Evolutionary conservation across 2,888 invertebrate species (phyloP), one percentile per base, ranked within the genome.

Genomic region (Drosophila imparisetae): DNA sequence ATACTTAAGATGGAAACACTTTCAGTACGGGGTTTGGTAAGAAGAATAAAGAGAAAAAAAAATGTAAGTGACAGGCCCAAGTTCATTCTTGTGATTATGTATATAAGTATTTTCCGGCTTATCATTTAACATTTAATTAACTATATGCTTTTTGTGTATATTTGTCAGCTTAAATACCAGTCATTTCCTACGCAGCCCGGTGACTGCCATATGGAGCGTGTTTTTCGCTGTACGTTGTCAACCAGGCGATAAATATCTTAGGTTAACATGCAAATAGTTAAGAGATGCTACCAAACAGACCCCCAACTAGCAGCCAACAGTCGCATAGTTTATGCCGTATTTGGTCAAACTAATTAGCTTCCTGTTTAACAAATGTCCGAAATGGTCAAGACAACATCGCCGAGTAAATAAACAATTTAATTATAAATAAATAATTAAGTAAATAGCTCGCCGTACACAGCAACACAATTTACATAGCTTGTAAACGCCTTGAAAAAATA

Each of bases 351-450:
- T 90, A 86, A 86, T 86, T 86, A 89, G 89, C 89, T 89, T 86
- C 90, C 86, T 83, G 80, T 78, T 86, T 66, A 57, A 50, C 58
- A 52, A 61, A 71, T 42, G 24, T 65, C 78, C 61, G 73, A 86
- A 83, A 78, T 77, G 78, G 90, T 58, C 62, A 90, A 78, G 63
- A 83, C 90, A 62, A 74, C 84, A 75, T 78, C 62, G 40, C 29
- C 66, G 52, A 49, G 69, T 72, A 75, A 75, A 86, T 75, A 78
- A 76, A 90, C 90, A 86, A 86, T 86, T 90, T 86, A 86, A 86
- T 86, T 86, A 83, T 81, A 86, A 86, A 80, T 90, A 90, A 79
- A 88, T 88, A 86, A 85, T 85, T 90, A 88, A 89, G 72, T 69
- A 75, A 82, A 80, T 80, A 76, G 70, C 75, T 58, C 45, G 45